Conservation (phyloP, 92 coral and sea anemone species). For the Zoanthus sociatus region DNA sequence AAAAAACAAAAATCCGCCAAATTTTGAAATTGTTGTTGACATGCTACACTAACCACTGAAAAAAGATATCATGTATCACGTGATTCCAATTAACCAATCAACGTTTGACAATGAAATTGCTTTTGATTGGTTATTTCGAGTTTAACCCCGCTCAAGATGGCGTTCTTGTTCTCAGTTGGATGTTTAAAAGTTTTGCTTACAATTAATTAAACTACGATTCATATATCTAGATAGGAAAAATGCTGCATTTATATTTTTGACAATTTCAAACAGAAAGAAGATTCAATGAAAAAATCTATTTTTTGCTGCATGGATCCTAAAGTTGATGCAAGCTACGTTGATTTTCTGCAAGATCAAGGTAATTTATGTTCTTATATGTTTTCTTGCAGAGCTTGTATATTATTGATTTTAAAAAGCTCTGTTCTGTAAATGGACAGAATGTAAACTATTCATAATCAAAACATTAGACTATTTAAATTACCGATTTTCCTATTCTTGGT, state of each 20-base stretch:
- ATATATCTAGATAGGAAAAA: background rate
- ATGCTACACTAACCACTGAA: background rate
- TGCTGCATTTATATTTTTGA: background rate
- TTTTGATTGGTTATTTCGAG: slow-evolving; percentile 26
- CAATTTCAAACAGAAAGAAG: background rate
- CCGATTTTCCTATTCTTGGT: too few relatives aligned
- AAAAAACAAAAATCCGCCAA: slow-evolving; percentile 12
- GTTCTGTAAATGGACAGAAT: background rate
- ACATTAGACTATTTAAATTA: background rate
- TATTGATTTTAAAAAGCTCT: background rate
- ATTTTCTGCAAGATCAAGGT: slow-evolving; percentile 51
- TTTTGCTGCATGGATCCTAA: slow-evolving; percentile 24
- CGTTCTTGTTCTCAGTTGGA: slow-evolving; percentile 10
- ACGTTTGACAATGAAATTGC: slow-evolving; percentile 12
- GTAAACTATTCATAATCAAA: background rate
- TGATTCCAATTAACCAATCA: slow-evolving; percentile 36
- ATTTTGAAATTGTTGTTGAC: slow-evolving; percentile 17
- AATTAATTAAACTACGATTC: background rate
- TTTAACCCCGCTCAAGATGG: slow-evolving; percentile 45
- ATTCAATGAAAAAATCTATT: background rate
- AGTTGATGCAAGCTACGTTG: slow-evolving; percentile 32
- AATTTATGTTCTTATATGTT: background rate
- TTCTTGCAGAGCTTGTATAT: background rate
- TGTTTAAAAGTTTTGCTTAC: background rate
- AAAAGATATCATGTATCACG: background rate